Conservation (phyloP, 2,888 invertebrate species). For the Drosophila acutilabella region DNA sequence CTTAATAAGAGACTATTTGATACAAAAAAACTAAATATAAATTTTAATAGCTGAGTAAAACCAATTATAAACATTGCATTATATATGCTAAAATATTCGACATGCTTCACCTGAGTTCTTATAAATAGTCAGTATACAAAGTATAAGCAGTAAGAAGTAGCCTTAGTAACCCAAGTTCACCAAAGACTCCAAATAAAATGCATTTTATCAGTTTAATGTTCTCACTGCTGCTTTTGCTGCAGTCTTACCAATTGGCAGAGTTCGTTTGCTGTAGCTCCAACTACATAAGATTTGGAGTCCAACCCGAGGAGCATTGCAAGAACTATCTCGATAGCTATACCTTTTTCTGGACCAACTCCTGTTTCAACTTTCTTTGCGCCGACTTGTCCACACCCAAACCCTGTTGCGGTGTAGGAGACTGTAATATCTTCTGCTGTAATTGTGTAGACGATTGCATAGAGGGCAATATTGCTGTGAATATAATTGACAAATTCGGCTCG, state of each 20-base stretch:
- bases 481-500: not conserved
- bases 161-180: no score
- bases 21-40: no score
- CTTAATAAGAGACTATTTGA: no score
- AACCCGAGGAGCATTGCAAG: not conserved
- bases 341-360: not conserved
- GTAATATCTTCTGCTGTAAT: constrained; percentile 20
- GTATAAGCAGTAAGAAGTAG: not conserved
- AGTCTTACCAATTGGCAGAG: not conserved
- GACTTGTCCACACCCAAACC: not conserved
- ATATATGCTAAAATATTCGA: not conserved
- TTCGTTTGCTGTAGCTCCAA: constrained; percentile 6
- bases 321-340: not conserved
- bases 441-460: constrained; percentile 6
- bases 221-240: not conserved
- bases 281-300: not conserved
- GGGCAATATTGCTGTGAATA: not conserved
- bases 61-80: no score
- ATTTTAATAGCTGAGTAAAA: no score
- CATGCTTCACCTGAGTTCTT: not conserved
- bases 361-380: not conserved
- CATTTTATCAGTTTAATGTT: not conserved
- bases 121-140: not conserved
- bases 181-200: not conserved
- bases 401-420: constrained; percentile 13